Percentiles rank a stretch among this genome's conserved stretches.
Evolutionary conservation across 2,888 invertebrate species (phyloP).

Genomic region (Sphaeridia pumilis): DNA sequence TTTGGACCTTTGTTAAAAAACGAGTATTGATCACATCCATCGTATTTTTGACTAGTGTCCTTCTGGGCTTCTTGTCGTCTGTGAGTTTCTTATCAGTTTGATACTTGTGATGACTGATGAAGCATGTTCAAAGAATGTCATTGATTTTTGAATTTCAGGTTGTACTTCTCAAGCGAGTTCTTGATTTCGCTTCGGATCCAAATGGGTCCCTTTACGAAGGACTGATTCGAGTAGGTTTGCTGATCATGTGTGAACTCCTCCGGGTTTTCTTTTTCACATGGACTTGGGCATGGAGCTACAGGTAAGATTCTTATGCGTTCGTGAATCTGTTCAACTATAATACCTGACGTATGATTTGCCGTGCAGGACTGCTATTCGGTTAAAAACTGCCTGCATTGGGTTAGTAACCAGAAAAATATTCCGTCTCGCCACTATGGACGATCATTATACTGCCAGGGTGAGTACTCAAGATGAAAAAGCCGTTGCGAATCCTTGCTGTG

Average conservation of each 20-base stretch:
- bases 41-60: slow-evolving; percentile 41
- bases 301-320: no score
- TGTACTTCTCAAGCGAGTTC: slow-evolving; percentile 42
- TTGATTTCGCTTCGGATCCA: slow-evolving; percentile 41
- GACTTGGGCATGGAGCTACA: slow-evolving; percentile 45
- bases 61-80: slow-evolving; percentile 45
- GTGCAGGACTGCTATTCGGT: slow-evolving; percentile 39
- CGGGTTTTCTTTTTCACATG: slow-evolving; percentile 43
- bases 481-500: no score
- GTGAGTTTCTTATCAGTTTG: no score
- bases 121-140: no score
- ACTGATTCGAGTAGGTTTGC: slow-evolving; percentile 42
- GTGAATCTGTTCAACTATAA: not conserved
- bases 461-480: no score
- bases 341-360: no score
- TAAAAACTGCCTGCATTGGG: slow-evolving; percentile 40
- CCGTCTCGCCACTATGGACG: slow-evolving; percentile 38
- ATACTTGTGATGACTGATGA: no score
- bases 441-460: slow-evolving; percentile 42
- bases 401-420: slow-evolving; percentile 42
- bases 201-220: slow-evolving; percentile 41
- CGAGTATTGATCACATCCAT: slow-evolving; percentile 42
- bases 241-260: slow-evolving; percentile 43
- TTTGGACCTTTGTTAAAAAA: slow-evolving; percentile 44
- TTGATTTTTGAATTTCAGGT: no score